Conservation (phyloP, 2,888 invertebrate genomes). For the Eupithecia vulgata region DNA sequence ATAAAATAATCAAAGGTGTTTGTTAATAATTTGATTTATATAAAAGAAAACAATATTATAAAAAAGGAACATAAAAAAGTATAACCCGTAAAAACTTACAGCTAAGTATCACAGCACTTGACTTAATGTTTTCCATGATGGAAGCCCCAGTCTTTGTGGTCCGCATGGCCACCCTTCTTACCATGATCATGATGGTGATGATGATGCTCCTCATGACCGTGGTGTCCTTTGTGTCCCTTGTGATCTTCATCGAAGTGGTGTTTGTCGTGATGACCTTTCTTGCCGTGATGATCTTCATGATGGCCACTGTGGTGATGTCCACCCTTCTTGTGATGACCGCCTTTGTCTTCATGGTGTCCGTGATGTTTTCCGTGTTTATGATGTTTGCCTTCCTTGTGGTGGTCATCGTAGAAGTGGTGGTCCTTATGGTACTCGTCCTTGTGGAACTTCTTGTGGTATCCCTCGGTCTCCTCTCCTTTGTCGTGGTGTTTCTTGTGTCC, state of each 20-base stretch:
- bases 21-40: neutral
- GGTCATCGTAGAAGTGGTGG: conserved; percentile 79
- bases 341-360: conserved; percentile 75
- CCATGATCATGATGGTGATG: conserved; percentile 79
- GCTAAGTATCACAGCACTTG: conserved; percentile 67
- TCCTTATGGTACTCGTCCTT: conserved; percentile 80
- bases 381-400: conserved; percentile 78
- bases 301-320: conserved; percentile 76
- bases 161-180: conserved; percentile 78
- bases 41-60: conserved; percentile 28
- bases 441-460: conserved; percentile 79
- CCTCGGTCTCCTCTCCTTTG: conserved; percentile 76
- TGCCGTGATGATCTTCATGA: conserved; percentile 77
- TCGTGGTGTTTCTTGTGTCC: conserved; percentile 77
- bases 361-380: conserved; percentile 79
- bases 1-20: neutral
- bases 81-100: conserved; percentile 58
- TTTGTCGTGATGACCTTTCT: conserved; percentile 78
- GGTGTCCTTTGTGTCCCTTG: conserved; percentile 79
- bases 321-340: conserved; percentile 78
- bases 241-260: conserved; percentile 77
- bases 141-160: conserved; percentile 77
- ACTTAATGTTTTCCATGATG: conserved; percentile 78
- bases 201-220: conserved; percentile 79
- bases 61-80: conserved; percentile 57